Evolutionary conservation across 2,888 invertebrate species (phyloP).

Genomic region (Apamea monoglypha): DNA sequence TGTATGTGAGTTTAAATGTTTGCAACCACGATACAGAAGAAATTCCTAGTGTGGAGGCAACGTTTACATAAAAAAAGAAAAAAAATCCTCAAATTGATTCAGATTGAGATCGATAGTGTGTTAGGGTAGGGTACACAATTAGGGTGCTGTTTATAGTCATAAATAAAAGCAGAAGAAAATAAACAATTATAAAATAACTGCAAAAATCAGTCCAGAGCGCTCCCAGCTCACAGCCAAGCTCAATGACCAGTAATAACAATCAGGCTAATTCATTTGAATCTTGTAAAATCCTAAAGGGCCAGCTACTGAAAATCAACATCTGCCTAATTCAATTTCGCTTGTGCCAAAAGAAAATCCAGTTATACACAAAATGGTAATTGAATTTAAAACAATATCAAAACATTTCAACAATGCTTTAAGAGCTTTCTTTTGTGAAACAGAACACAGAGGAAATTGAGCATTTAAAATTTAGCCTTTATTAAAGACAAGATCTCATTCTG

Average conservation of each 20-base stretch:
- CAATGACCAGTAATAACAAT: background rate
- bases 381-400: slow-evolving; percentile 70
- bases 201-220: background rate
- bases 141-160: too few relatives aligned
- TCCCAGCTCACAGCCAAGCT: background rate
- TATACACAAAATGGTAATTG: slow-evolving; percentile 57
- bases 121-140: too few relatives aligned
- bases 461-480: slow-evolving; percentile 71
- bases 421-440: slow-evolving; percentile 68
- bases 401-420: slow-evolving; percentile 67
- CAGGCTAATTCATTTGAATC: slow-evolving; percentile 16
- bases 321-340: slow-evolving; percentile 46
- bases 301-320: slow-evolving; percentile 40
- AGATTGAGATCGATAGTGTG: too few relatives aligned
- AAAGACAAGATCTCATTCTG: slow-evolving; percentile 44
- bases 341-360: slow-evolving; percentile 42
- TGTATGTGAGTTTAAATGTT: too few relatives aligned
- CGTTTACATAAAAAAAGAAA: too few relatives aligned
- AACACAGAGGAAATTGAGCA: slow-evolving; percentile 72
- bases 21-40: too few relatives aligned
- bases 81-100: too few relatives aligned
- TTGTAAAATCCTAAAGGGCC: slow-evolving; percentile 15
- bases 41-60: too few relatives aligned
- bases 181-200: background rate
- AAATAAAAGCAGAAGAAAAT: background rate